phyloP scores from a whole-genome alignment of 2,888 invertebrate species.

The Cryptops parisi region DNA sequence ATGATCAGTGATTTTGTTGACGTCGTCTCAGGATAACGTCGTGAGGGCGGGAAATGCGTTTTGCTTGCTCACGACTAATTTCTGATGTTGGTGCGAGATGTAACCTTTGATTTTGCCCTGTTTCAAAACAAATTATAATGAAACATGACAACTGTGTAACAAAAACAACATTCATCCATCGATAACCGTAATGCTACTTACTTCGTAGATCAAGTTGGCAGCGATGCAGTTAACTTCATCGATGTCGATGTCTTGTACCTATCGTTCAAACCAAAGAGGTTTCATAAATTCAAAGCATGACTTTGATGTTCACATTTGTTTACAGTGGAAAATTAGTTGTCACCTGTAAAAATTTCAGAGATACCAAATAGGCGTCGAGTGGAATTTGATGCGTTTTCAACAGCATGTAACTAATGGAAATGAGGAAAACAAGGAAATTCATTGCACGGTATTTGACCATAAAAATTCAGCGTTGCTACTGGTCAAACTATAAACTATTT shows the following conservation, averaged over 20 bases:
- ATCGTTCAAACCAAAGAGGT: too few species aligned
- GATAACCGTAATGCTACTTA: conserved; percentile 22
- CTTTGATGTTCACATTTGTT: too few species aligned
- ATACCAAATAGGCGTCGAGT: conserved; percentile 64
- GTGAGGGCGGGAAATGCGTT: conserved; percentile 72
- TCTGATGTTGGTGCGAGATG: conserved; percentile 92
- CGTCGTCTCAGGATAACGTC: too few species aligned
- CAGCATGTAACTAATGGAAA: conserved; percentile 32
- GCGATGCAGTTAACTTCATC: conserved; percentile 95
- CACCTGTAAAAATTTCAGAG: conserved; percentile 48
- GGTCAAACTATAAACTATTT: too few species aligned
- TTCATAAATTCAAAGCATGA: too few species aligned
- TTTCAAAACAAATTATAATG: too few species aligned
- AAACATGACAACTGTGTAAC: too few species aligned
- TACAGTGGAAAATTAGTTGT: conserved; percentile 14
- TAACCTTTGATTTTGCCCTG: conserved; percentile 93
- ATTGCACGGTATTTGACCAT: too few species aligned
- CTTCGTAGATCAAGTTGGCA: conserved; percentile 86
- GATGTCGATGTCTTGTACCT: conserved; percentile 65
- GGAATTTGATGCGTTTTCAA: conserved; percentile 63
- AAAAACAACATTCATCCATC: not conserved
- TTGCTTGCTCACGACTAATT: conserved; percentile 92
- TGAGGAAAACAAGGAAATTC: conserved; percentile 16
- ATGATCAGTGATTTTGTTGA: too few species aligned
- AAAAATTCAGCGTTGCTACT: too few species aligned